Conservation (phyloP, 2,888 invertebrate species). For the Callyntrura guangdongensis region DNA sequence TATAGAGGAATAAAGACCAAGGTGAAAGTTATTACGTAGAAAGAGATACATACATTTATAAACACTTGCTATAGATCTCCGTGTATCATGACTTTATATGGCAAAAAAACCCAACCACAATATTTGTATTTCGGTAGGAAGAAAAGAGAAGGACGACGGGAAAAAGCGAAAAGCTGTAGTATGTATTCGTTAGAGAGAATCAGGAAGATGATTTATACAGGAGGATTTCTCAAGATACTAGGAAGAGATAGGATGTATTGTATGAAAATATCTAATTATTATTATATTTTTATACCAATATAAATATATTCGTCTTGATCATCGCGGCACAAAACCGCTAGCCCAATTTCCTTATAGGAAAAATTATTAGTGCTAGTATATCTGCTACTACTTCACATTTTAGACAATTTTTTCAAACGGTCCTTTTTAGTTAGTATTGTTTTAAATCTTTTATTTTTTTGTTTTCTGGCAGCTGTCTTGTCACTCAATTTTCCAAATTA, state of each 20-base stretch:
- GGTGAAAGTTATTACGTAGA: background rate
- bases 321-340: background rate
- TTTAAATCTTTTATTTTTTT: background rate
- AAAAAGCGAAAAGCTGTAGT: too few relatives aligned
- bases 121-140: too few relatives aligned
- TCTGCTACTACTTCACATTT: conserved; percentile 25
- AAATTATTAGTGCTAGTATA: background rate
- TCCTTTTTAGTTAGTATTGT: conserved; percentile 3
- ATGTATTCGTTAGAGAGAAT: background rate
- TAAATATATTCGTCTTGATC: too few relatives aligned
- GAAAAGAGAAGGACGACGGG: too few relatives aligned
- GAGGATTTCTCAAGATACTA: too few relatives aligned
- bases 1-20: too few relatives aligned
- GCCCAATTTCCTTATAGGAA: background rate
- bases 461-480: conserved; percentile 54
- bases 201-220: too few relatives aligned
- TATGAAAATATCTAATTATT: background rate
- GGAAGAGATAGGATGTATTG: background rate
- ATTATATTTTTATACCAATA: background rate
- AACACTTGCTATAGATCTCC: too few relatives aligned
- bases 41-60: too few relatives aligned
- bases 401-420: conserved; percentile 7
- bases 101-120: too few relatives aligned
- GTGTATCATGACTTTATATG: too few relatives aligned
- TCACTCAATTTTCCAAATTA: conserved; percentile 48